Conservation (phyloP, 2,113 vertebrate species). For the Apeltes quadracus region DNA sequence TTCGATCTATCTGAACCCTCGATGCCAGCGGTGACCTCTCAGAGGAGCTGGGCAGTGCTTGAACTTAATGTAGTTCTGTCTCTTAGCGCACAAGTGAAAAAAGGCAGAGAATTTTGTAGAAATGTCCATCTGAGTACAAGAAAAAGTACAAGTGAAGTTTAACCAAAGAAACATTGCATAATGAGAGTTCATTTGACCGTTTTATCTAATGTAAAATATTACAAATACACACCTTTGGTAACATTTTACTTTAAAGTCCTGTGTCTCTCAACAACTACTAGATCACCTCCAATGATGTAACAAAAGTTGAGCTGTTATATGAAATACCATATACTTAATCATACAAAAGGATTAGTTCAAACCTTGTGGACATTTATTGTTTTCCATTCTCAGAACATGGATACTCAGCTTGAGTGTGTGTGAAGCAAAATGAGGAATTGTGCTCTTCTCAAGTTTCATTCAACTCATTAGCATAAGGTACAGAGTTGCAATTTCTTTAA, state of each 20-base stretch:
- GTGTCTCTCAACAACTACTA: slow-evolving; percentile 34
- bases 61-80: slow-evolving; percentile 23
- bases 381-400: neutral
- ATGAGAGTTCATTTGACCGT: slow-evolving; percentile 82
- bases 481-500: neutral
- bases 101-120: slow-evolving; percentile 86
- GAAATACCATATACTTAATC: neutral
- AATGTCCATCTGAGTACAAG: slow-evolving; percentile 81
- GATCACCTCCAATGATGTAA: neutral
- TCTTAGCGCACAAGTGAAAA: slow-evolving; percentile 65
- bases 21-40: slow-evolving; percentile 18
- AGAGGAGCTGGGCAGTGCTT: slow-evolving; percentile 45
- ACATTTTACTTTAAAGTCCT: slow-evolving; percentile 67
- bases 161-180: slow-evolving; percentile 86
- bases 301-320: neutral
- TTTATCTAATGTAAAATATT: slow-evolving; percentile 80
- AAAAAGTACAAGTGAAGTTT: slow-evolving; percentile 82
- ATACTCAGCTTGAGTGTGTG: neutral
- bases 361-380: neutral
- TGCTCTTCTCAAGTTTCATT: neutral
- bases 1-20: slow-evolving; percentile 1
- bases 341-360: slow-evolving; percentile 1
- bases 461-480: neutral
- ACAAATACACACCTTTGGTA: slow-evolving; percentile 69
- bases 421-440: neutral